Evolutionary conservation across 1,140 invertebrate genomes (phyloP).

Genomic region (Lineus longissimus): DNA sequence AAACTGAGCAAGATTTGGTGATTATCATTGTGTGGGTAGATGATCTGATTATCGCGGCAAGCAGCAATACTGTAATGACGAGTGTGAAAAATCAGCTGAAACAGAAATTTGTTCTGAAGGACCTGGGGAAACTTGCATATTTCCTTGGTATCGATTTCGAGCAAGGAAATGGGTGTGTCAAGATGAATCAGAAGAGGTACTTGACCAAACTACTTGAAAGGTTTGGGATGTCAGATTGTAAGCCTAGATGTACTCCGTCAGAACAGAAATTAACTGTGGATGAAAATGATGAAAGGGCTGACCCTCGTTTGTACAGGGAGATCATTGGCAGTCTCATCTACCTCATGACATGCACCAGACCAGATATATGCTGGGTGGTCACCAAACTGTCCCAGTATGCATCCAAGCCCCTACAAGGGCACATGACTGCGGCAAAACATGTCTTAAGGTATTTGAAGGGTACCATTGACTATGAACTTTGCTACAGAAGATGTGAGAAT

Average conservation of each 20-base stretch:
- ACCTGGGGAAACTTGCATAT: conserved; percentile 10
- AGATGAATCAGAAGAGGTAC: conserved; percentile 13
- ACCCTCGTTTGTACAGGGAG: conserved; percentile 10
- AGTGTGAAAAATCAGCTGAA: conserved; percentile 9
- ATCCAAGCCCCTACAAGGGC: too few relatives aligned
- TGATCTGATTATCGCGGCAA: conserved; percentile 13
- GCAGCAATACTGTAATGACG: not conserved
- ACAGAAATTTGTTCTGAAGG: conserved; percentile 12
- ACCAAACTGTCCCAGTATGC: too few relatives aligned
- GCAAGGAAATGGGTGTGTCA: conserved; percentile 9
- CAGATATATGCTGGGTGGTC: conserved; percentile 13
- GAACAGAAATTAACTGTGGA: conserved; percentile 1
- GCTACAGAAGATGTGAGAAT: too few relatives aligned
- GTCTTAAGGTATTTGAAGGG: too few relatives aligned
- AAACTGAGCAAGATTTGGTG: conserved; percentile 10
- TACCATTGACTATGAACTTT: too few relatives aligned
- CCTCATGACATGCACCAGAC: conserved; percentile 17
- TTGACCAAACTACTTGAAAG: conserved; percentile 8
- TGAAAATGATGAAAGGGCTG: conserved; percentile 9
- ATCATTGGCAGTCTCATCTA: conserved; percentile 19
- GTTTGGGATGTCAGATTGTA: conserved; percentile 17
- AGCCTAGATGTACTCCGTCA: conserved; percentile 12
- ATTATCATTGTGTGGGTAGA: conserved; percentile 27
- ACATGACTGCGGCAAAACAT: too few relatives aligned
- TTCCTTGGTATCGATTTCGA: conserved; percentile 17